A percentile compares a stretch with the other conserved stretches of the same genome.
phyloP scores from a whole-genome alignment of 2,888 invertebrate species.

The Stomorhina lunata region DNA sequence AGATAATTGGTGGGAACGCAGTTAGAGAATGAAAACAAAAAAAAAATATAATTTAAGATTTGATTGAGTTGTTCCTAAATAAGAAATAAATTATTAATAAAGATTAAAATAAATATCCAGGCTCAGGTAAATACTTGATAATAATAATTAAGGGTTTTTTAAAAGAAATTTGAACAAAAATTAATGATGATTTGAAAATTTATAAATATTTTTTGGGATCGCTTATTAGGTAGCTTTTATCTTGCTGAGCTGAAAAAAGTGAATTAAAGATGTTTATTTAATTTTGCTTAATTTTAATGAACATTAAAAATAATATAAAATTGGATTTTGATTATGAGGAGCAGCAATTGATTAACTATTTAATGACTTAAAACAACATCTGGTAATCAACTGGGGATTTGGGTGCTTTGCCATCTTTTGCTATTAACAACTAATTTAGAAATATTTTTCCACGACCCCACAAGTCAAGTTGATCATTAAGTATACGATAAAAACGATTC shows the following conservation, averaged over 20 bases:
- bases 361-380: constrained; percentile 17
- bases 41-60: constrained; percentile 20
- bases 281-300: constrained; percentile 12
- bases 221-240: constrained; percentile 31
- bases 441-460: constrained; percentile 58
- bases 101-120: background rate
- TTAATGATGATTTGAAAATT: background rate
- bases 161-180: background rate
- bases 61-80: constrained; percentile 34
- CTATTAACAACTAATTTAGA: constrained; percentile 7
- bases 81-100: constrained; percentile 25
- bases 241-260: background rate
- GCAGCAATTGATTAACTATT: background rate
- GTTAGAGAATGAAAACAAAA: background rate
- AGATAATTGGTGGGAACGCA: constrained; percentile 12
- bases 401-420: background rate
- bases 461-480: constrained; percentile 56
- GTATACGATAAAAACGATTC: background rate
- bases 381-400: background rate
- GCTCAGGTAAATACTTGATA: background rate
- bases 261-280: background rate
- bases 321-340: too few species aligned
- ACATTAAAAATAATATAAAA: constrained; percentile 19
- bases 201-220: too few species aligned
- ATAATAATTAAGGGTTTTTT: background rate